Conservation (phyloP, 2,888 invertebrate genomes). For the Metopia argyrocephala region DNA sequence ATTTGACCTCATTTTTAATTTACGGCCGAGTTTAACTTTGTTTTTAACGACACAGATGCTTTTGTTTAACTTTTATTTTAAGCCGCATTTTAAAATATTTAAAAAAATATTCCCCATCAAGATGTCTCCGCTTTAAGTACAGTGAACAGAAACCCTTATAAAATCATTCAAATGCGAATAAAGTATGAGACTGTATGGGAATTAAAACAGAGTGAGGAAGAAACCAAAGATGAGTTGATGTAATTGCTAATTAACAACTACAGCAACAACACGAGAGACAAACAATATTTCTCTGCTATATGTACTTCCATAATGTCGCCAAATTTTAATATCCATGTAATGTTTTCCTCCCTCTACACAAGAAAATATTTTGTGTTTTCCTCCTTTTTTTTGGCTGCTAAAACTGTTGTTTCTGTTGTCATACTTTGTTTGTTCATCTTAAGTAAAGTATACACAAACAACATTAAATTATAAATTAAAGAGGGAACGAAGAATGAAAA, state of each 20-base stretch:
- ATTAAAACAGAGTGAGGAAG: slow-evolving; percentile 10
- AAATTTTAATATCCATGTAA: slow-evolving; percentile 1
- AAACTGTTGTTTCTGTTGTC: background rate
- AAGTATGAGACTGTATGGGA: slow-evolving; percentile 10
- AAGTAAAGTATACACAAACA: too few species aligned
- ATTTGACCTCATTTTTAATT: too few species aligned
- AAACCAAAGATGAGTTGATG: slow-evolving; percentile 38
- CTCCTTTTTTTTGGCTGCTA: background rate
- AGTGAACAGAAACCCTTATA: background rate
- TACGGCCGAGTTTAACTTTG: too few species aligned
- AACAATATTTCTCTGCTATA: too few species aligned
- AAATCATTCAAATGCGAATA: background rate
- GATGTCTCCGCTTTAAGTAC: background rate
- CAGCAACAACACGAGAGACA: slow-evolving; percentile 1
- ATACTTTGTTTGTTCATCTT: background rate
- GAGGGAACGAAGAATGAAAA: slow-evolving; percentile 11
- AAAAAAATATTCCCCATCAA: background rate
- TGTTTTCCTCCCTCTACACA: background rate
- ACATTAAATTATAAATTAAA: background rate
- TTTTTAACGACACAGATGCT: too few species aligned
- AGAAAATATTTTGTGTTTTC: slow-evolving; percentile 40
- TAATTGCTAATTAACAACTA: slow-evolving; percentile 59
- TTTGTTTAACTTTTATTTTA: too few species aligned
- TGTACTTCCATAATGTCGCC: slow-evolving; percentile 29
- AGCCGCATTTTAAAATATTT: too few species aligned